A percentile compares a stretch with the other conserved stretches of the same genome.
Conservation (phyloP, 2,888 invertebrate genomes). For the Drosophila melanosoma region DNA sequence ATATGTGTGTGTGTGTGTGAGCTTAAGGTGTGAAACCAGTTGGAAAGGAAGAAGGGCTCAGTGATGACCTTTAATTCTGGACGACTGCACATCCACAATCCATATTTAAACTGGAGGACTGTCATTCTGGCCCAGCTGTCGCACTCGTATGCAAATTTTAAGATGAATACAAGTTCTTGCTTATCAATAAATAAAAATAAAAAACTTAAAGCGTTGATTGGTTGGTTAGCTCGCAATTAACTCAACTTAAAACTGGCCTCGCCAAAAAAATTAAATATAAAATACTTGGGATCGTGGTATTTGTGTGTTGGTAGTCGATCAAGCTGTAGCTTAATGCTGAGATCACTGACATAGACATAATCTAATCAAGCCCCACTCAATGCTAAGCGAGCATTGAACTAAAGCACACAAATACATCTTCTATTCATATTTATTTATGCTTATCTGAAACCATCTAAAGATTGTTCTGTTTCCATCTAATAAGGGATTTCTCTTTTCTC, state of each 20-base stretch:
- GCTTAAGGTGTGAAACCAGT: constrained; percentile 47
- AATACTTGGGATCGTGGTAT: constrained; percentile 21
- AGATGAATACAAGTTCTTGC: constrained; percentile 22
- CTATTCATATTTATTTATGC: constrained; percentile 34
- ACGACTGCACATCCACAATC: constrained; percentile 21
- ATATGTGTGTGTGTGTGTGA: neutral
- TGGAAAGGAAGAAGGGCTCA: constrained; percentile 50
- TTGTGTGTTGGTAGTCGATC: constrained; percentile 15
- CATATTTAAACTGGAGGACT: constrained; percentile 45
- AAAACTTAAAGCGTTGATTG: constrained; percentile 54
- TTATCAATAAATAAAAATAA: constrained; percentile 44
- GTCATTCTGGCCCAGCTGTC: constrained; percentile 13
- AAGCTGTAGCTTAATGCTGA: constrained; percentile 16
- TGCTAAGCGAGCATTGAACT: constrained; percentile 55
- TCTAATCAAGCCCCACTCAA: constrained; percentile 39
- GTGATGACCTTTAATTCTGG: constrained; percentile 43
- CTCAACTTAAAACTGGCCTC: constrained; percentile 41
- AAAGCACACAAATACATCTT: neutral
- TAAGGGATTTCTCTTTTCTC: constrained; percentile 23
- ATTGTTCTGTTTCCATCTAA: constrained; percentile 19
- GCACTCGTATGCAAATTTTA: constrained; percentile 22
- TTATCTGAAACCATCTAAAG: constrained; percentile 11
- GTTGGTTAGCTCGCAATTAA: constrained; percentile 56
- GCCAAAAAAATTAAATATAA: constrained; percentile 9
- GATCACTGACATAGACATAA: constrained; percentile 26